These are phyloP conservation scores for Cyphomyrus plagiostoma DNA, from an alignment of 2,113 vertebrate species.

Conservation along the genomic window DNA sequence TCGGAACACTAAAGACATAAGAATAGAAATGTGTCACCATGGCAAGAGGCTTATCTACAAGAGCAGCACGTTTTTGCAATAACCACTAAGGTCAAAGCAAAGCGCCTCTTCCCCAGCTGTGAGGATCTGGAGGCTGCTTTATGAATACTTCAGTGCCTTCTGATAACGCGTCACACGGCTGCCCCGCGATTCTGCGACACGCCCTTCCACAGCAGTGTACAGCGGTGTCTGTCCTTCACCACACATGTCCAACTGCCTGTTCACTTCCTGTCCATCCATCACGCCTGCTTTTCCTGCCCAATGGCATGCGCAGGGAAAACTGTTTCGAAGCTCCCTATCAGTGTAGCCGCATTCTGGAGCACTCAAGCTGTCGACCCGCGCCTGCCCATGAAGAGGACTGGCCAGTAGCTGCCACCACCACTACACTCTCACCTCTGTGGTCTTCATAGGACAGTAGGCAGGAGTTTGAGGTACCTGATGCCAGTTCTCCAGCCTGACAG, in stretches of 20 bases:
- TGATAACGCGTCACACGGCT: not conserved
- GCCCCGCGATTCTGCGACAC: not conserved
- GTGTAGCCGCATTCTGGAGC: slow-evolving; percentile 28
- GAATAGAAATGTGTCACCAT: not conserved
- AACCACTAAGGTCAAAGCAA: not conserved
- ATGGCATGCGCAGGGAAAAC: slow-evolving; percentile 57
- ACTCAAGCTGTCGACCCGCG: slow-evolving; percentile 30
- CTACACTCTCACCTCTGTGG: not conserved
- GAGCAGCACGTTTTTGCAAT: not conserved
- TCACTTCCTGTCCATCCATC: slow-evolving; percentile 46
- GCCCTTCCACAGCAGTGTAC: not conserved
- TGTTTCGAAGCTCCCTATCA: slow-evolving; percentile 49
- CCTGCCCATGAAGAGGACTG: not conserved
- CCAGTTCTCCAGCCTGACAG: not conserved
- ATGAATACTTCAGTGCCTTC: not conserved
- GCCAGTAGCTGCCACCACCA: not conserved
- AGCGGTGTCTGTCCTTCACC: not conserved
- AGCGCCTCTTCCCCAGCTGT: not conserved
- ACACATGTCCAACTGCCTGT: not conserved
- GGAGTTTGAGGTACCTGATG: not conserved
- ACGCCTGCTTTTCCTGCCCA: slow-evolving; percentile 57
- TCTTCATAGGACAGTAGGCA: not conserved
- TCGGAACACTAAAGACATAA: not conserved
- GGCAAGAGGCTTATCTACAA: slow-evolving; percentile 6
- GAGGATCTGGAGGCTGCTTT: slow-evolving; percentile 7